Evolutionary conservation across 1,140 invertebrate species (phyloP), one percentile per base, ranked within the genome.

Genomic region (Drosophila arizonae): DNA sequence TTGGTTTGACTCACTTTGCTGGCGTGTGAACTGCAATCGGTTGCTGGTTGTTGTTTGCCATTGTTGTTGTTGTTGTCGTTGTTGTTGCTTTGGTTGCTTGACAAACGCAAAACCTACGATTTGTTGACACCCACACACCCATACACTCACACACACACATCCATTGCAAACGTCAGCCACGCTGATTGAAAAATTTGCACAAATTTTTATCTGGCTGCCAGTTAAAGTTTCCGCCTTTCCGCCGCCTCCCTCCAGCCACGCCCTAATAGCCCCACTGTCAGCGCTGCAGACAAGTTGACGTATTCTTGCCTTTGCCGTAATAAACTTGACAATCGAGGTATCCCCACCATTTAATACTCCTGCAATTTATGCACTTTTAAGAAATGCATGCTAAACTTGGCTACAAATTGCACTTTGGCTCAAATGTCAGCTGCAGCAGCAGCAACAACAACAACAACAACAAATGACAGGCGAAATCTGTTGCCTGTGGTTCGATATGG

Each of bases 361-460:
- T 81, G 63, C 79, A 76, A 79, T 87, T 65, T 76, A 79, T 86
- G 68, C 79, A 56, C 76, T 79, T 76, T 86, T 79, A 76, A 78
- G 79, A 72, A 81, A 70, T 86, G 81, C 76, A 78, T 73, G 77
- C 70, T 72, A 77, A 76, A 86, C 75, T 78, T 81, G 82, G 87
- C 81, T 87, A 73, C 82, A 87, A 86, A 87, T 72, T 87, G 81
- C 81, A 86, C 82, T 86, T 86, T 86, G 78, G 66, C 75, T 56
- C 51, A 61, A 57, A 57, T 57, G 21, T 46, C 43, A 46, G n/a
- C 28, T 54, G 50, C 64, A 84, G 55, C 56, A 72, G 63, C 60
- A 58, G 21, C 52, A 66, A 62, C 61, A 74, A 48, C 55, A 77
- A 61, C 62, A 76, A 61, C 62, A 72, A 69, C 39, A 28, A 41